Evolutionary conservation across 2,797 vertebrate species (phyloP).

Genomic region (Astyanax mexicanus): DNA sequence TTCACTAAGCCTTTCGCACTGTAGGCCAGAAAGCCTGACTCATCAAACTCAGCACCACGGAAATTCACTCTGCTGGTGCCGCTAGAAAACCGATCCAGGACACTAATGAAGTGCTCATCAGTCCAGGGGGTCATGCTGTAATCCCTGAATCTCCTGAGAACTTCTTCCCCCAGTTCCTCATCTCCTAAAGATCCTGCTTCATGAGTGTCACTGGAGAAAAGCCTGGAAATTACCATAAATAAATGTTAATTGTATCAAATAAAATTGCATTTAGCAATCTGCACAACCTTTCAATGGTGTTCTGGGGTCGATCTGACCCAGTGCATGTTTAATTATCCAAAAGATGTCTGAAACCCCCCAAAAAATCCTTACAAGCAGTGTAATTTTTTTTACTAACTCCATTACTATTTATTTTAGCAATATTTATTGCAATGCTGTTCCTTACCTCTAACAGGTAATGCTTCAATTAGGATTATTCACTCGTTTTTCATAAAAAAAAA

Average conservation of each 20-base stretch:
- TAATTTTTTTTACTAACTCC: too few species aligned
- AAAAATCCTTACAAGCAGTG: too few species aligned
- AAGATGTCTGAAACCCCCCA: too few species aligned
- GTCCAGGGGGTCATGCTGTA: slow-evolving; percentile 82
- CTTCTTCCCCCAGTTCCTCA: slow-evolving; percentile 63
- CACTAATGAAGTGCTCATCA: slow-evolving; percentile 85
- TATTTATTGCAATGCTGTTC: too few species aligned
- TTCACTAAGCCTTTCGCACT: slow-evolving; percentile 68
- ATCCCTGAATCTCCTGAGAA: slow-evolving; percentile 72
- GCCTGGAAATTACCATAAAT: slow-evolving; percentile 66
- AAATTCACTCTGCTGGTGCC: slow-evolving; percentile 74
- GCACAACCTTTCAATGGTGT: too few species aligned
- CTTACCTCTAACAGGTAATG: too few species aligned
- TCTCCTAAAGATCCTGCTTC: slow-evolving; percentile 85
- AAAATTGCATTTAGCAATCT: too few species aligned
- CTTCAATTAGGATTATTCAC: too few species aligned
- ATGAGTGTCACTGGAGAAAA: slow-evolving; percentile 67
- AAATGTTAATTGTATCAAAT: background rate
- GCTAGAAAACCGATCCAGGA: slow-evolving; percentile 74
- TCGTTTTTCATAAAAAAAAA: too few species aligned
- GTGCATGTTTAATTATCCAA: too few species aligned
- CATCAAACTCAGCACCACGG: background rate
- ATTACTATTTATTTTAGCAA: too few species aligned
- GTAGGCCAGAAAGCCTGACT: slow-evolving; percentile 85
- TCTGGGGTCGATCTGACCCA: too few species aligned